These are phyloP conservation scores for Tetranychus piercei DNA, from an alignment of 2,888 invertebrate genomes.

Conservation along the genomic window DNA sequence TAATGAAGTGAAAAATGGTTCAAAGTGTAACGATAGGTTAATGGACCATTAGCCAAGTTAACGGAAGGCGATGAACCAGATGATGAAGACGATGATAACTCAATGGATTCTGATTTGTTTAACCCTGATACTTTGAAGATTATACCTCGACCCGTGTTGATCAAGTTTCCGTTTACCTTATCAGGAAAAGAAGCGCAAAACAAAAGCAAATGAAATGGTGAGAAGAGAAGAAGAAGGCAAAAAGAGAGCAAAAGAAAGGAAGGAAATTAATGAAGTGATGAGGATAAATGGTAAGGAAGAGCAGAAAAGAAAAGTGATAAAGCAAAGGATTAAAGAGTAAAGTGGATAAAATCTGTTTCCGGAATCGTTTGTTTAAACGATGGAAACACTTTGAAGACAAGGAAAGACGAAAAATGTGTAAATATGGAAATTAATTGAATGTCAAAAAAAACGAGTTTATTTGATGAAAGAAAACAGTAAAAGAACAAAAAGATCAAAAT, in stretches of 20 bases:
- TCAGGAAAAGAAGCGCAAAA: slow-evolving; percentile 8
- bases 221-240: not conserved
- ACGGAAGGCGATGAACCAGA: slow-evolving; percentile 5
- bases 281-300: slow-evolving; percentile 2
- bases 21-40: slow-evolving; percentile 83
- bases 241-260: not conserved
- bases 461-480: too few species aligned
- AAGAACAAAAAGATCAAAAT: too few species aligned
- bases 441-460: too few species aligned
- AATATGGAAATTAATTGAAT: too few species aligned
- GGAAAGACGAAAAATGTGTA: too few species aligned
- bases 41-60: slow-evolving; percentile 48
- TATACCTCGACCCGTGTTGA: slow-evolving; percentile 83
- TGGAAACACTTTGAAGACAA: too few species aligned
- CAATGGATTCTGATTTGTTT: slow-evolving; percentile 44
- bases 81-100: slow-evolving; percentile 14
- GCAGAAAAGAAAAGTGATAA: not conserved
- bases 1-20: slow-evolving; percentile 86
- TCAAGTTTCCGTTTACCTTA: slow-evolving; percentile 68
- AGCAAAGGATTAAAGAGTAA: not conserved
- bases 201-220: not conserved
- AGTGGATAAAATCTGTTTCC: not conserved
- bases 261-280: not conserved
- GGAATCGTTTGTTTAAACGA: too few species aligned
- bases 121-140: slow-evolving; percentile 50